Base-by-base conservation (phyloP, 1,140 invertebrate species). In the Magallana ariakensis region DNA sequence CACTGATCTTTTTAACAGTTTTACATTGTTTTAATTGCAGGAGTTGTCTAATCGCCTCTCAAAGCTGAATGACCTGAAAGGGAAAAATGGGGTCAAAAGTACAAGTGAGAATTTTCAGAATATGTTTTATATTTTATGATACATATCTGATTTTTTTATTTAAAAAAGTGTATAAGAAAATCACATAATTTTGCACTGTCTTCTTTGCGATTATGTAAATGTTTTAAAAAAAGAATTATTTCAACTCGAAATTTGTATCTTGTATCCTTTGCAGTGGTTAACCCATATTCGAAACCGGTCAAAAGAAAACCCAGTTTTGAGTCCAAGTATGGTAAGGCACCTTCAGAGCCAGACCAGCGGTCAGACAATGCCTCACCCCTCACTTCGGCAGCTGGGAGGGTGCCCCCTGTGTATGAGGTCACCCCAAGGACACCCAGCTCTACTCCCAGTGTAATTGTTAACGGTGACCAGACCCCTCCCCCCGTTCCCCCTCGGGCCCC, bases 301-400 rank as follows among this genome's bases (percentile, higher is more conserved):
- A 97, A 97, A 89, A 96, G 97, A 82, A 98, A 98, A 93, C 97
- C 97, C 16, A 98, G 97, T 94, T 96, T 98, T 86, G 97, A 98
- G 94, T 86, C 88, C 33, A 90, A 91, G 83, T 91, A 89, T 95
- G 97, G 62, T 11, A 57, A 83, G 54, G 57, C 53, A 13, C 54
- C 82, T 4, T 81, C 33, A 10, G 82, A 80, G 16, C 33, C 80
- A 1, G 55, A 46, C 46, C 85, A 89, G n/a, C 53, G 88, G 26
- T 89, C 88, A 55, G 85, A 89, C 26, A 70, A 19, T 22, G 66
- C 66, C 33, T 86, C 85, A 85, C 88, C 88, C 5, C 56, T 86
- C 19, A 60, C 85, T 60, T 81, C 57, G 13, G 16, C 60, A 11
- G 26, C 66, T 13, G 60, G 58, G 33, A 81, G 82, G 54, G 81